phyloP scores from a whole-genome alignment of 2,888 invertebrate species.

The Scotopteryx bipunctaria region DNA sequence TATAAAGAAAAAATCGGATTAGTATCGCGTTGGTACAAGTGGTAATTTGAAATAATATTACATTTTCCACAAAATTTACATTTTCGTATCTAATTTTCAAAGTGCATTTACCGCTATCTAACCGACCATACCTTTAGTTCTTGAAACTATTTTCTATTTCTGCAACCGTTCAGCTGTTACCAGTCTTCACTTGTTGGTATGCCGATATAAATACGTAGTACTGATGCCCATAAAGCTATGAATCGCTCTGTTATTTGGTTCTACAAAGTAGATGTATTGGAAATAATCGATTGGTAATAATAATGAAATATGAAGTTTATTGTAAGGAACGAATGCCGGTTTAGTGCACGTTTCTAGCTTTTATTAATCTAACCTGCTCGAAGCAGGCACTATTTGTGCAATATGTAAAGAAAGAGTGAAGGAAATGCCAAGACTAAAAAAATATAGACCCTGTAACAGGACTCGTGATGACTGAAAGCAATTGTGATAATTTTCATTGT shows the following conservation, averaged over 20 bases:
- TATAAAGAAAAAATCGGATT: too few species aligned
- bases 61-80: too few species aligned
- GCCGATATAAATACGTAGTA: constrained; percentile 63
- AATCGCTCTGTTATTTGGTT: constrained; percentile 28
- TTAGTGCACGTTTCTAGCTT: constrained; percentile 1
- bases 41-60: too few species aligned
- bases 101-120: constrained; percentile 45
- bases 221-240: constrained; percentile 28
- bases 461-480: too few species aligned
- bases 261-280: constrained; percentile 28
- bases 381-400: not conserved
- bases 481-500: too few species aligned
- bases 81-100: not conserved
- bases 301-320: constrained; percentile 14
- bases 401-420: not conserved
- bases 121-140: constrained; percentile 60
- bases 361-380: not conserved
- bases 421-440: too few species aligned
- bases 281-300: constrained; percentile 19
- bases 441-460: too few species aligned
- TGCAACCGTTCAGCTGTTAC: constrained; percentile 77
- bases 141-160: constrained; percentile 83
- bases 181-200: constrained; percentile 64
- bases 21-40: too few species aligned
- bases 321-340: constrained; percentile 6